phyloP scores from a whole-genome alignment of 2,113 vertebrate species.

The Podarcis muralis region DNA sequence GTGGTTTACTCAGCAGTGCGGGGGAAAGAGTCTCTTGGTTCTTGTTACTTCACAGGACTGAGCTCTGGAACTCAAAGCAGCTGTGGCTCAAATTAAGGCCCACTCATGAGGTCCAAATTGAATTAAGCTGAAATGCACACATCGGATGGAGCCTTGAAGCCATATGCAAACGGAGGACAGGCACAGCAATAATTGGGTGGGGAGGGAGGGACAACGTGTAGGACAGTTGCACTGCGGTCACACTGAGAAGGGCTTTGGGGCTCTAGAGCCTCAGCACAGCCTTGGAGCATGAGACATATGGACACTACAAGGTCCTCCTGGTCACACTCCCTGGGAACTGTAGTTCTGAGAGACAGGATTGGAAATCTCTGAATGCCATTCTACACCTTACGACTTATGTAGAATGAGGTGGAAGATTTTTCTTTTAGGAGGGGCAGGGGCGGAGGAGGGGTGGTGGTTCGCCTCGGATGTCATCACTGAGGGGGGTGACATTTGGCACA shows the following conservation, averaged over 20 bases:
- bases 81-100: neutral
- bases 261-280: too few relatives aligned
- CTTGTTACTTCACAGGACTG: neutral
- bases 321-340: too few relatives aligned
- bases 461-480: too few relatives aligned
- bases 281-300: too few relatives aligned
- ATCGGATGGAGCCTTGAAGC: neutral
- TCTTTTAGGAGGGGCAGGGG: too few relatives aligned
- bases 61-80: neutral
- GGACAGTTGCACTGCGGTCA: neutral
- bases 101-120: neutral
- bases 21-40: neutral
- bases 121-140: neutral
- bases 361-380: too few relatives aligned
- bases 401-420: too few relatives aligned
- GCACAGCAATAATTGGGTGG: neutral
- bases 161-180: neutral
- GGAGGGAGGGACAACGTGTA: neutral
- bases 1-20: neutral
- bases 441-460: fast-evolving
- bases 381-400: too few relatives aligned
- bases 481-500: too few relatives aligned
- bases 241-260: too few relatives aligned
- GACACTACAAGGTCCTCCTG: too few relatives aligned
- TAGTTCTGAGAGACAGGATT: too few relatives aligned